Evolutionary conservation across 2,888 invertebrate genomes (phyloP).

Genomic region (Phengaris arion): DNA sequence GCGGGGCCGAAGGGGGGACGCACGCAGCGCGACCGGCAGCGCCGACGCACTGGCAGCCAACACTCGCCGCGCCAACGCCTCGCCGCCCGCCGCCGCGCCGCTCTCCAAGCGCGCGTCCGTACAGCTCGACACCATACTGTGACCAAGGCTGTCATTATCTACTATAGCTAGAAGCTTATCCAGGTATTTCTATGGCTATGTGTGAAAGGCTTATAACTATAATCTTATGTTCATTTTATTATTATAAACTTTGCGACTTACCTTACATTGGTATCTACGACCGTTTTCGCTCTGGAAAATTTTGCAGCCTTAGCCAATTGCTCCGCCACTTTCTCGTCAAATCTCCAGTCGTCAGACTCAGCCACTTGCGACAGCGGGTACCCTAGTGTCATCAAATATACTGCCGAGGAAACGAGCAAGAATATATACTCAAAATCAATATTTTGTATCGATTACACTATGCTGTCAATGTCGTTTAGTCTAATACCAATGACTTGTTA

Average conservation of each 20-base stretch:
- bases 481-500: background rate
- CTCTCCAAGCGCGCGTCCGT: constrained; percentile 84
- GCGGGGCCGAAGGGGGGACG: constrained; percentile 66
- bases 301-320: constrained; percentile 76
- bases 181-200: background rate
- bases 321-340: constrained; percentile 87
- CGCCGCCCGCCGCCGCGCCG: constrained; percentile 88
- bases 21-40: constrained; percentile 44
- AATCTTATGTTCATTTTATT: background rate
- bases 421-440: constrained; percentile 23
- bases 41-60: constrained; percentile 74
- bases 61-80: constrained; percentile 85
- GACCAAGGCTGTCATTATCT: background rate
- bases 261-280: constrained; percentile 45
- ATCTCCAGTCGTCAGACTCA: constrained; percentile 90
- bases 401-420: constrained; percentile 24
- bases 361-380: constrained; percentile 83
- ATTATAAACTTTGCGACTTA: background rate
- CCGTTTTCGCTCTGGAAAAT: constrained; percentile 57
- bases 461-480: background rate
- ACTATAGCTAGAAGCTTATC: background rate
- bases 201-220: background rate
- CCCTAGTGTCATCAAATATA: constrained; percentile 33
- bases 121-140: constrained; percentile 64
- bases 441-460: background rate